Base-by-base conservation (phyloP, 1,140 invertebrate species). In the Bombus confusus region DNA sequence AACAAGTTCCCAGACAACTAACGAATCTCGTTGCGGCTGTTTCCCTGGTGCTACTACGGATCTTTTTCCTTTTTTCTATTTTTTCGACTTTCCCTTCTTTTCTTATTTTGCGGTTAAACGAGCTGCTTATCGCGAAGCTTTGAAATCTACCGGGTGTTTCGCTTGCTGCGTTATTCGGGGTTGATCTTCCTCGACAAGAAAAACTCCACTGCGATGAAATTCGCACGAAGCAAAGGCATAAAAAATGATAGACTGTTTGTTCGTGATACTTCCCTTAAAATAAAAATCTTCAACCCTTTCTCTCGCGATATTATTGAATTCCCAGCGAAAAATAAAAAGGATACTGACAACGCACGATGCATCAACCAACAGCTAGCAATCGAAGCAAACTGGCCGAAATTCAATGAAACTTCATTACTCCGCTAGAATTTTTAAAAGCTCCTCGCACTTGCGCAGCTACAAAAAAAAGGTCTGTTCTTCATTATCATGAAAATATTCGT, bases 1-100 rank as follows among this genome's bases (percentile, higher is more conserved):
- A 85, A 85, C 83, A 85, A 85, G 76, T 85, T 85, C 83, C 41
- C 68, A 72, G 68, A 71, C 76, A 72, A 71, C 83, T 72, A 85
- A 85, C 83, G 69, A 74, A 69, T 86, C 64, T 78, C 57, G 57
- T 84, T 84, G 83, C 52, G 66, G 76, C 64, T 87, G 64, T 87
- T 81, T 69, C 72, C 62, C 78, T 57, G 47, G 15, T 69, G 13
- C 37, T 31, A 8, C 68, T n/a, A 22, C 22, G 2, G n/a, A 64
- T 64, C n/a, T 64, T 64, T 31, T 18, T 13, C 12, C 13, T 39
- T 10, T 37, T 39, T 28, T 28, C 4, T 34, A 41, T 77, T 28
- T 52, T 15, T 62, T 62, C 12, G 28, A 18, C 25, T 72, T 25
- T 28, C 4, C 34, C 1, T 5, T 28, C 18, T 73, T 73, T 47